Percentiles rank a stretch among this genome's conserved stretches.
Evolutionary conservation across 2,888 invertebrate species (phyloP).

Genomic region (Luffia ferchaultella): DNA sequence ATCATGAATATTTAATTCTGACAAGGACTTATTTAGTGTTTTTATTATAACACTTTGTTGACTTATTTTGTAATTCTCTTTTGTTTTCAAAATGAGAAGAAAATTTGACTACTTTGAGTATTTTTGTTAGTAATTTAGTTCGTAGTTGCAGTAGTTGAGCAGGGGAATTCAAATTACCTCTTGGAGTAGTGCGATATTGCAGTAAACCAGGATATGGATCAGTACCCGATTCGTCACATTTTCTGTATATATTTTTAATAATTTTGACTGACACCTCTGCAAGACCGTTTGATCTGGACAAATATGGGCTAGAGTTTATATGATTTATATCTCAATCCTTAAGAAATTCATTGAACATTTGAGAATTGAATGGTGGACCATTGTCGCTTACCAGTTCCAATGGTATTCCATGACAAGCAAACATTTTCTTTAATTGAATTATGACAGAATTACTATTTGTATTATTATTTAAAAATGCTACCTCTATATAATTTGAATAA

Average conservation of each 20-base stretch:
- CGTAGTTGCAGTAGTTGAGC: conserved; percentile 2
- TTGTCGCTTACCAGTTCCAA: background rate
- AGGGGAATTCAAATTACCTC: background rate
- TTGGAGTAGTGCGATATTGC: conserved; percentile 7
- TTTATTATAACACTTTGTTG: background rate
- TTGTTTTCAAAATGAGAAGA: background rate
- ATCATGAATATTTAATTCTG: background rate
- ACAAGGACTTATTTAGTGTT: background rate
- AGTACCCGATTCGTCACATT: conserved; percentile 6
- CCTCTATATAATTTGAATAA: conserved; percentile 11
- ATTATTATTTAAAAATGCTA: conserved; percentile 12
- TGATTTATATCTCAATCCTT: conserved; percentile 10
- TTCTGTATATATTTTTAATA: conserved; percentile 9
- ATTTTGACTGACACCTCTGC: conserved; percentile 5
- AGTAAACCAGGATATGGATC: conserved; percentile 6
- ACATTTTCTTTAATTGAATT: background rate
- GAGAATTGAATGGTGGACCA: conserved; percentile 3
- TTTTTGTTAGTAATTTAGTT: background rate
- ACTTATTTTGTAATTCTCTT: background rate
- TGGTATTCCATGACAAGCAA: conserved; percentile 2
- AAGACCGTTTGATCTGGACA: conserved; percentile 3
- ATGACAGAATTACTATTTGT: background rate
- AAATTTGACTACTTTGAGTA: background rate
- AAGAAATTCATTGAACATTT: conserved; percentile 8
- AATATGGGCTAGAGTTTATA: conserved; percentile 7